Percentiles rank a stretch among this genome's conserved stretches.
Conservation (phyloP, 2,113 vertebrate species). For the Ondatra zibethicus region DNA sequence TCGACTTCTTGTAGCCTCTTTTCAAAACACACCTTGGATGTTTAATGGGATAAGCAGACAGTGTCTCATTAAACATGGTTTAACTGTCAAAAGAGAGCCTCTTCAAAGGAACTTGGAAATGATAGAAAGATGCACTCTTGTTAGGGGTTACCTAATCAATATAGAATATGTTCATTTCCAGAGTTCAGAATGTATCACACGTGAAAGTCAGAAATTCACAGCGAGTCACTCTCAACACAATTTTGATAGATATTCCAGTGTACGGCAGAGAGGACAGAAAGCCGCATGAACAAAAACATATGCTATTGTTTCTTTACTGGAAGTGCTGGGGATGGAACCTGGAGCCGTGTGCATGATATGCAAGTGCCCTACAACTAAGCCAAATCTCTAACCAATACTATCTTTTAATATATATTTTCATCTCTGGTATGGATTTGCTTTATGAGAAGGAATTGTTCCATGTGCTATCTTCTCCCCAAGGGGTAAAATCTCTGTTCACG, state of each 20-base stretch:
- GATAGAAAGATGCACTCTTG: slow-evolving; percentile 3
- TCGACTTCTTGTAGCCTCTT: slow-evolving; percentile 16
- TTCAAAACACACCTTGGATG: background rate
- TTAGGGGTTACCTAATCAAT: slow-evolving; percentile 7
- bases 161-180: background rate
- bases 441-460: background rate
- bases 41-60: background rate
- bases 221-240: background rate
- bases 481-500: slow-evolving; percentile 8
- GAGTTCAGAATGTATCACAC: slow-evolving; percentile 7
- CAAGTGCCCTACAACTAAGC: background rate
- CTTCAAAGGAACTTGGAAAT: slow-evolving; percentile 3
- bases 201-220: slow-evolving; percentile 50
- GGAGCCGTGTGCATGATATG: background rate
- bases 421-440: background rate
- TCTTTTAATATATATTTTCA: background rate
- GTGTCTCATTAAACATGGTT: background rate
- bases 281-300: slow-evolving; percentile 18
- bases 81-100: slow-evolving; percentile 34
- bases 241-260: background rate
- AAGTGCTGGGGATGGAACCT: background rate
- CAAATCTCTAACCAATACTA: background rate
- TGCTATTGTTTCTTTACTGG: background rate
- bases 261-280: background rate
- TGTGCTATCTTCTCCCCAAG: background rate